Percentiles rank a stretch among this genome's conserved stretches.
These are phyloP conservation scores for Hydrocynus forskahlii DNA, from an alignment of 2,797 vertebrate species.

Conservation along the genomic window DNA sequence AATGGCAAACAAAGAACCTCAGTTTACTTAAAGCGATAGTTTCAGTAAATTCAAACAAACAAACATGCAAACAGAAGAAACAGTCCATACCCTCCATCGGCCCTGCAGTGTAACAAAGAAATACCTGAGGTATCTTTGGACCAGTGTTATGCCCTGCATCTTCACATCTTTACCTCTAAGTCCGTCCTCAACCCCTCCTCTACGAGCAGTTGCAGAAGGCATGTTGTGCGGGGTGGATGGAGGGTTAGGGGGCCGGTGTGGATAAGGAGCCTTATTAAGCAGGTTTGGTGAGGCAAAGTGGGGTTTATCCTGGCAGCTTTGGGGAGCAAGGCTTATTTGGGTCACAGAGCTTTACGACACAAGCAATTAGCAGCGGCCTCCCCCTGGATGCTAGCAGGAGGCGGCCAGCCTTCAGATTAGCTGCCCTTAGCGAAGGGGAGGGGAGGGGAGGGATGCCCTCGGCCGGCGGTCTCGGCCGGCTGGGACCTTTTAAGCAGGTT, in stretches of 20 bases:
- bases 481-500: constrained; percentile 48
- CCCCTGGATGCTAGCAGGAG: constrained; percentile 73
- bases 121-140: background rate
- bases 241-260: constrained; percentile 56
- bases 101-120: background rate
- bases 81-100: background rate
- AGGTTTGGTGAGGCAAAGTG: constrained; percentile 85
- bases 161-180: background rate
- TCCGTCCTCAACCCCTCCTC: constrained; percentile 11
- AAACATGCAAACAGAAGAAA: background rate
- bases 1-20: constrained; percentile 47
- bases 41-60: background rate
- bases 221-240: constrained; percentile 38
- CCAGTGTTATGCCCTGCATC: background rate
- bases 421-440: constrained; percentile 50
- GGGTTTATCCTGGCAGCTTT: constrained; percentile 82
- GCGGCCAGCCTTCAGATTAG: constrained; percentile 78
- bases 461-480: constrained; percentile 25
- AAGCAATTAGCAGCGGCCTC: constrained; percentile 80
- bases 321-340: constrained; percentile 79
- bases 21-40: background rate
- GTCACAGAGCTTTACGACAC: constrained; percentile 84
- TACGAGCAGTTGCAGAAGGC: constrained; percentile 45
- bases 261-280: constrained; percentile 73
- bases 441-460: constrained; percentile 43